Evolutionary conservation across 2,888 invertebrate species (phyloP), one percentile per base, ranked within the genome.

Genomic region (Augochlorella aurata): DNA sequence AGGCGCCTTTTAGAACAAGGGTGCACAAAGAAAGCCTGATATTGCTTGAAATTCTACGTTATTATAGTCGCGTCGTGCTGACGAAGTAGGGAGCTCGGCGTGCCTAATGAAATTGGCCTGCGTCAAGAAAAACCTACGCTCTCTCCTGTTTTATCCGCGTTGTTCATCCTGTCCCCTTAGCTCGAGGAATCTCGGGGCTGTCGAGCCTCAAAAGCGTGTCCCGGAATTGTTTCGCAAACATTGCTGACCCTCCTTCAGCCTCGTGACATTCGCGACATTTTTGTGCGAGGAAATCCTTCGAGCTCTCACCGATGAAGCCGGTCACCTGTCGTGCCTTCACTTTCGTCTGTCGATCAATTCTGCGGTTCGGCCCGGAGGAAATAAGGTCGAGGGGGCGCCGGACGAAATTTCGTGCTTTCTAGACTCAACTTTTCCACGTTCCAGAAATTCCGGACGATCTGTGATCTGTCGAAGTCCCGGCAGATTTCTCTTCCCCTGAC

Each of bases 91-190:
- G 58, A 61, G 78, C 69, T 63, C 65, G 71, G 74, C 66, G 18
- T 63, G 61, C 61, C 77, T 86, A 86, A 86, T 86, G 84, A 86
- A 86, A 86, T 86, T 86, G 85, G 65, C 47, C 38, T 47, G 66
- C 38, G 66, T 47, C 58, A 65, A 47, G 21, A 58, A 74, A 72
- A 79, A 75, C n/a, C 66, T 49, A 49, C 24, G 44, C 29, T 77
- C n/a, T 5, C 58, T 18, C 9, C 50, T 54, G 65, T 52, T 50
- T 54, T 16, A 12, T 67, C 58, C 73, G n/a, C 18, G 29, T 45
- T 67, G 50, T 52, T 63, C 67, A 3, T 10, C 24, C 24, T 75
- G 24, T 24, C 71, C 14, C 49, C 49, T n/a, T n/a, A 8, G 18
- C 16, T 50, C 38, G 29, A 75, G 77, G 67, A 86, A 86, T 81